A percentile compares a stretch with the other conserved stretches of the same genome.
These are phyloP conservation scores for Sturnira hondurensis DNA, from an alignment of 2,113 vertebrate species.

Conservation along the genomic window DNA sequence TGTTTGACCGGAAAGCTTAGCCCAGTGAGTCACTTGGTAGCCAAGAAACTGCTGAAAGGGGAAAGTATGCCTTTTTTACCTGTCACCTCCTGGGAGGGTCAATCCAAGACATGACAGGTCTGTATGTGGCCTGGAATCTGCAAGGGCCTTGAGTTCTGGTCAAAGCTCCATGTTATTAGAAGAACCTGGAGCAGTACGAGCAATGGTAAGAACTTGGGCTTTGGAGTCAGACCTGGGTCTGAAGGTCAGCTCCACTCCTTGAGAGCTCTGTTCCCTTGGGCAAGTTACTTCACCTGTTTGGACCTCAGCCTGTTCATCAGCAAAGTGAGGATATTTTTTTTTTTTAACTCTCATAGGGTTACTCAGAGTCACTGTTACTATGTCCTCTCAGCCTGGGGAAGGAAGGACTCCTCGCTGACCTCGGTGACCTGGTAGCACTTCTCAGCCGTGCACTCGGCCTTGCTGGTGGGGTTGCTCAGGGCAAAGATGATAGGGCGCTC, in stretches of 20 bases:
- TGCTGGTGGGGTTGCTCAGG: constrained; percentile 98
- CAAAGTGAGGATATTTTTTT: not conserved
- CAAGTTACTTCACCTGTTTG: not conserved
- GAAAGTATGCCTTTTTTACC: not conserved
- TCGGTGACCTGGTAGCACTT: constrained; percentile 94
- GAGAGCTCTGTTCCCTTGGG: not conserved
- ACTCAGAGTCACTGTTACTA: not conserved
- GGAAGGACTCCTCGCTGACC: constrained; percentile 77
- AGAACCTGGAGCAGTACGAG: not conserved
- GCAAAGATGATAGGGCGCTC: constrained; percentile 95
- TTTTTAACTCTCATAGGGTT: not conserved
- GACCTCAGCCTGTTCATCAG: not conserved
- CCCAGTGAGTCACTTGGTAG: not conserved
- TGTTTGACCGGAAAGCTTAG: not conserved
- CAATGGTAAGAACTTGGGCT: not conserved
- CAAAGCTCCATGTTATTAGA: not conserved
- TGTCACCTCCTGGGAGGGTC: not conserved
- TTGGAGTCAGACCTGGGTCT: not conserved
- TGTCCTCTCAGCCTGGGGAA: constrained; percentile 40
- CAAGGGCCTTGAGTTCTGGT: not conserved
- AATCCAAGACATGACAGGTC: not conserved
- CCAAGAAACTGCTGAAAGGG: not conserved
- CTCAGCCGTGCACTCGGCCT: constrained; percentile 96
- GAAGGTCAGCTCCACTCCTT: not conserved
- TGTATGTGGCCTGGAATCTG: not conserved